Base-by-base conservation (phyloP, 2,113 vertebrate species). In the Sapayoa aenigma region DNA sequence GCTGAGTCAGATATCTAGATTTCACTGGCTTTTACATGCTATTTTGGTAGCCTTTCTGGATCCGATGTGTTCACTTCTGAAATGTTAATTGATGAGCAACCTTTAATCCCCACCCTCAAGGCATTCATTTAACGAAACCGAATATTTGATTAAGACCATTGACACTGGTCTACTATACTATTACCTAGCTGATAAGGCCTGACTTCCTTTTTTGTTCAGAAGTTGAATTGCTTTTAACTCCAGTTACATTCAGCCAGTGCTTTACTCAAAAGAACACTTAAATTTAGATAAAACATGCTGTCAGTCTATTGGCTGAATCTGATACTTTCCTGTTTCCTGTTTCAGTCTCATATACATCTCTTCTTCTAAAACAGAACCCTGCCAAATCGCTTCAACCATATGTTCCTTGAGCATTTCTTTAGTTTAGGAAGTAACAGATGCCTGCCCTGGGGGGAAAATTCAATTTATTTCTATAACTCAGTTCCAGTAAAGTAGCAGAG, bases 381-480 rank as follows among this genome's bases (percentile, higher is more conserved):
- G 93, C 65, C 79, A 96, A 76, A 81, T 90, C 66, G 19, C 52
- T 93, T 90, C 66, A 75, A 72, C 88, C 95, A 89, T 95, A 94
- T 96, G 87, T 86, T 96, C 68, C 82, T 56, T 60, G 68, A 90
- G 62, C 78, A 88, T 93, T 95, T 86, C 92, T 95, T 96, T 96
- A 79, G 93, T 95, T 94, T 69, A 90, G 52, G 76, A 93, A 90
- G 84, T 93, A 96, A 94, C 87, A 96, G 90, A 94, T 86, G 92
- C 60, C 60, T 90, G 52, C 75, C 83, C 66, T 72, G 25, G 20
- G 52, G 52, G 56, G 6, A 33, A 75, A 91, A 91, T 91, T 67
- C 39, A 81, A 94, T 94, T 94, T 97, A 93, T 94, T 96, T 96
- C 76, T 94, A 92, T 92, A 93, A 84, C 85, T 92, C 81, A 33